Evolutionary conservation across 1,140 invertebrate genomes (phyloP), one percentile per base, ranked within the genome.

Genomic region (Saxidomus purpurata): DNA sequence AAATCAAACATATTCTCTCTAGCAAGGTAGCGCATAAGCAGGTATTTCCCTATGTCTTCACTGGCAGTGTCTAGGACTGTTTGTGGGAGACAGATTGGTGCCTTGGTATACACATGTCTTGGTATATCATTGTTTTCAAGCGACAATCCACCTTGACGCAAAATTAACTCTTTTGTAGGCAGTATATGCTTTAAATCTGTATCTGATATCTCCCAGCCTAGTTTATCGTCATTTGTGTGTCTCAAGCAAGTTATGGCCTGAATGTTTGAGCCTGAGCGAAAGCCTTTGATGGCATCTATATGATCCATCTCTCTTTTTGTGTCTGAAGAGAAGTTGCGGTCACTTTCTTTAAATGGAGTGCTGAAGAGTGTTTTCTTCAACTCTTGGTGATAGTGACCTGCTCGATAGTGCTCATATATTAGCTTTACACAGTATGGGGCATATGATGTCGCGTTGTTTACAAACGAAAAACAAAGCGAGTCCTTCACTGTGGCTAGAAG

Each of bases 101-200:
- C 19, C 55, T 55, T 52, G 25, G 43, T 28, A 52, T 87, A 87
- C 49, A 77, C 43, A 40, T 79, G 77, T 31, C 19, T 59, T 38
- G 71, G 22, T 31, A 59, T 28, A 22, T 55, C 31, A 59, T 52
- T 77, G n/a, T 25, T 28, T 28, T 55, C 38, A n/a, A 38, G 59
- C 9, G 84, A 61, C 11, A 87, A 19, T 22, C 31, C 74, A 25
- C 55, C 74, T 63, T 40, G 22, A 40, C 38, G 0, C 47, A 87
- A 31, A 61, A 77, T 87, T 4, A 79, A 36, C 13, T 15, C 36
- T 40, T 36, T 79, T 25, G 71, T 87, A 17, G 69, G 84, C 13
- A 87, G 13, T 25, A 87, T 79, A 38, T 87, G 71, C 31, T 61
- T 52, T 22, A 40, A n/a, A 63, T 87, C 84, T 17, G 22, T 47